A percentile compares a stretch with the other conserved stretches of the same genome.
Evolutionary conservation across 2,888 invertebrate species (phyloP).

Genomic region (Volucella bombylans): DNA sequence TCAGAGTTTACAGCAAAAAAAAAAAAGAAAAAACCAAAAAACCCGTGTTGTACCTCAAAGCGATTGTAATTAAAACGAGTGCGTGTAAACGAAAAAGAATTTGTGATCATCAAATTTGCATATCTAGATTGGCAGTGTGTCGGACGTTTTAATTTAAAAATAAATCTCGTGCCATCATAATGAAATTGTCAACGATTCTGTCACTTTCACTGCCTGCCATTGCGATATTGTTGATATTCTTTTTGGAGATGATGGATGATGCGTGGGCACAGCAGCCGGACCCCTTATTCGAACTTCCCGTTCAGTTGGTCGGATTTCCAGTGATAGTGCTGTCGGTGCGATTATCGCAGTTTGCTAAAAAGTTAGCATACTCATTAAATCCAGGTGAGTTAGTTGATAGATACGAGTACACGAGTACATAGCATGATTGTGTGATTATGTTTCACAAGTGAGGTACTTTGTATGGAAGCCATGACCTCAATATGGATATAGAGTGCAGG

Average conservation of each 20-base stretch:
- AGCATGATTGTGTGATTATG: conserved; percentile 1
- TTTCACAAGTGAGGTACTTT: conserved; percentile 32
- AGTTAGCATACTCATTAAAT: conserved; percentile 90
- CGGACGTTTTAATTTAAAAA: conserved; percentile 19
- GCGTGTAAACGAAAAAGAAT: conserved; percentile 36
- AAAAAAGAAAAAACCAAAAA: not conserved
- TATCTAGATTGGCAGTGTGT: conserved; percentile 64
- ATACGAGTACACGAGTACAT: not conserved
- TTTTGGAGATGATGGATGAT: conserved; percentile 79
- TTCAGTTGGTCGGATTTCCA: conserved; percentile 93
- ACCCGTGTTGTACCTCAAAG: conserved; percentile 18
- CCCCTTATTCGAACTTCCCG: conserved; percentile 89
- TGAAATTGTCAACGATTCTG: conserved; percentile 78
- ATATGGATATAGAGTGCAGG: conserved; percentile 30
- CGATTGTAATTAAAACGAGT: conserved; percentile 66
- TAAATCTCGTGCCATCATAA: conserved; percentile 55
- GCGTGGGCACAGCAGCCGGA: conserved; percentile 82
- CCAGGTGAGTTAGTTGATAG: conserved; percentile 85
- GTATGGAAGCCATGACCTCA: conserved; percentile 56
- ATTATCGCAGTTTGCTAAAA: conserved; percentile 91
- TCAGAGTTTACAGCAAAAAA: not conserved
- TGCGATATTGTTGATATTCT: conserved; percentile 78
- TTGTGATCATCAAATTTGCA: conserved; percentile 47
- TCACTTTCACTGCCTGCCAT: conserved; percentile 79
- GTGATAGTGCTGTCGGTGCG: conserved; percentile 90